A percentile compares a stretch with the other conserved stretches of the same genome.
Evolutionary conservation across 2,888 invertebrate genomes (phyloP).

Genomic region (Drosophila melanosoma): DNA sequence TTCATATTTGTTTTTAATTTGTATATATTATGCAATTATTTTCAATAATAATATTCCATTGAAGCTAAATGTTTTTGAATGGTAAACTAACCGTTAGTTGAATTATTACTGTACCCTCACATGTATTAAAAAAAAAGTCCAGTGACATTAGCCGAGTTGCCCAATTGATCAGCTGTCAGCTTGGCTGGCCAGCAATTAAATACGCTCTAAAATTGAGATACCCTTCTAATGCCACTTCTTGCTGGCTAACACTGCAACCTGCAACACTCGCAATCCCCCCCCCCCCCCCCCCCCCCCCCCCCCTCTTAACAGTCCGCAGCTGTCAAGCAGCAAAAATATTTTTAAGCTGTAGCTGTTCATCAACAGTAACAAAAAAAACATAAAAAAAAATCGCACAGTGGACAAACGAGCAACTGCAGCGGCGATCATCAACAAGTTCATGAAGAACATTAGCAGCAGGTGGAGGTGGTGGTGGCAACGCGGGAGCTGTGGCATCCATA

Average conservation of each 20-base stretch:
- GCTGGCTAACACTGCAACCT: not conserved
- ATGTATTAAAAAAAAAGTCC: constrained; percentile 17
- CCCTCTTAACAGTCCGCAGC: constrained; percentile 3
- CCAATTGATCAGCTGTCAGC: constrained; percentile 29
- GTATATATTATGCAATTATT: too few species aligned
- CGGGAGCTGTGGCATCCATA: constrained; percentile 66
- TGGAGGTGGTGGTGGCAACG: not conserved
- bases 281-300: too few species aligned
- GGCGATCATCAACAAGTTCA: constrained; percentile 75
- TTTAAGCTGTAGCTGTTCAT: constrained; percentile 33
- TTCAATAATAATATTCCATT: not conserved
- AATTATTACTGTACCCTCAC: constrained; percentile 7
- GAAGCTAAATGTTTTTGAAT: not conserved
- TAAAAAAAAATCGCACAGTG: constrained; percentile 24
- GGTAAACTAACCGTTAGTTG: not conserved
- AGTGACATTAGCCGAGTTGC: not conserved
- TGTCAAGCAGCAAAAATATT: constrained; percentile 22
- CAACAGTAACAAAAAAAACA: constrained; percentile 19
- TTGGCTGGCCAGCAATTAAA: constrained; percentile 40
- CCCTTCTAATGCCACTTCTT: constrained; percentile 7
- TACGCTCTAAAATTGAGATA: constrained; percentile 9
- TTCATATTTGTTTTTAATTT: not conserved
- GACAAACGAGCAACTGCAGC: constrained; percentile 63
- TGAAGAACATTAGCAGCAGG: constrained; percentile 41
- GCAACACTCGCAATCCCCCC: not conserved